Conservation (phyloP, 1,140 invertebrate species). For the Diabrotica undecimpunctata region DNA sequence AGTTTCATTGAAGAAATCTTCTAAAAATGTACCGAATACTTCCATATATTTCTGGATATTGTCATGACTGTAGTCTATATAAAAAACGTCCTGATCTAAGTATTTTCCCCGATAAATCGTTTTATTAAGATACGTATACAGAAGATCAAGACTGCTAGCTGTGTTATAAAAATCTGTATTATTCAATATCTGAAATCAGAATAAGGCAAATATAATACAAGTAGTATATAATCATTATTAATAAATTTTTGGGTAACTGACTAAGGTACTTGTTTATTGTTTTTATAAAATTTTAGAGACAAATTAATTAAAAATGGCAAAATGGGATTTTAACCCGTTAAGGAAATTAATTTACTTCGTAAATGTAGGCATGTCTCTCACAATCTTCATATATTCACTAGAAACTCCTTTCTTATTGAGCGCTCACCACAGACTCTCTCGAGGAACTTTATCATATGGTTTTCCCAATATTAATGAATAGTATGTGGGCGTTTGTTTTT, state of each 20-base stretch:
- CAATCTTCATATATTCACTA: too few species aligned
- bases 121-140: slow-evolving; percentile 20
- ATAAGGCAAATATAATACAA: not conserved
- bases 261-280: not conserved
- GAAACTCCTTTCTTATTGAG: too few species aligned
- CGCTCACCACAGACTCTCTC: too few species aligned
- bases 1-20: slow-evolving; percentile 11
- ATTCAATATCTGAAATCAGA: not conserved
- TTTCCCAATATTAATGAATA: too few species aligned
- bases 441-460: too few species aligned
- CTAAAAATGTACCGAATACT: slow-evolving; percentile 27
- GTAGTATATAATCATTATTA: not conserved
- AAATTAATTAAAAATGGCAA: too few species aligned
- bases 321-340: too few species aligned
- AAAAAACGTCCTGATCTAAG: slow-evolving; percentile 32
- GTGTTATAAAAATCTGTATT: slow-evolving; percentile 15
- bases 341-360: too few species aligned
- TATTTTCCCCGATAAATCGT: slow-evolving; percentile 32
- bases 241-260: not conserved
- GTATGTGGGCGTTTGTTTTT: too few species aligned
- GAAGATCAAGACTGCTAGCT: slow-evolving; percentile 18
- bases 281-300: not conserved
- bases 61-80: slow-evolving; percentile 38
- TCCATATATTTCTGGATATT: slow-evolving; percentile 24
- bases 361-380: too few species aligned